These are phyloP conservation scores for Bombus waltoni DNA, from an alignment of 1,140 invertebrate genomes.

Conservation along the genomic window DNA sequence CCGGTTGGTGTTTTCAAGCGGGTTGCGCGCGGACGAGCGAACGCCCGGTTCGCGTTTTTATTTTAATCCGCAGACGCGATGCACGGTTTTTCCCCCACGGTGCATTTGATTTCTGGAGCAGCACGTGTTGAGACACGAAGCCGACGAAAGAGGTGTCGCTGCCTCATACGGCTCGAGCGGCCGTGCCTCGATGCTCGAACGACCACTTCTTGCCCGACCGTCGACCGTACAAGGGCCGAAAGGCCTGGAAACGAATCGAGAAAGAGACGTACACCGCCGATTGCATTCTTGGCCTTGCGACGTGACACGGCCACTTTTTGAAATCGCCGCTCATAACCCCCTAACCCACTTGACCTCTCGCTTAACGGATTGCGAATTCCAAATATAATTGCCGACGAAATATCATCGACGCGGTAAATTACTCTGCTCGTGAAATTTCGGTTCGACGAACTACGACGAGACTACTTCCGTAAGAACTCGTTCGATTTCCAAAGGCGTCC, in stretches of 20 bases:
- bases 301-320: constrained; percentile 55
- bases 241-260: constrained; percentile 56
- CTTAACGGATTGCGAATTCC: constrained; percentile 40
- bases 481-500: neutral
- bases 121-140: constrained; percentile 50
- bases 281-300: constrained; percentile 54
- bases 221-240: constrained; percentile 53
- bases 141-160: constrained; percentile 59
- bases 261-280: constrained; percentile 56
- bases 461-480: neutral
- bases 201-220: constrained; percentile 50
- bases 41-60: constrained; percentile 35
- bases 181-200: constrained; percentile 42
- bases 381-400: neutral
- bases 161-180: constrained; percentile 55
- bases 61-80: constrained; percentile 41
- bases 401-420: neutral
- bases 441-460: too few relatives aligned
- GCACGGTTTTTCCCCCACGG: constrained; percentile 24
- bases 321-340: constrained; percentile 52
- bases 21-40: neutral
- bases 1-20: constrained; percentile 23
- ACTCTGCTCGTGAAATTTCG: neutral
- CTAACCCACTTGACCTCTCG: constrained; percentile 60
- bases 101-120: constrained; percentile 63